These are phyloP conservation scores for Tenebrio molitor DNA, from an alignment of 1,140 invertebrate genomes.

Conservation along the genomic window DNA sequence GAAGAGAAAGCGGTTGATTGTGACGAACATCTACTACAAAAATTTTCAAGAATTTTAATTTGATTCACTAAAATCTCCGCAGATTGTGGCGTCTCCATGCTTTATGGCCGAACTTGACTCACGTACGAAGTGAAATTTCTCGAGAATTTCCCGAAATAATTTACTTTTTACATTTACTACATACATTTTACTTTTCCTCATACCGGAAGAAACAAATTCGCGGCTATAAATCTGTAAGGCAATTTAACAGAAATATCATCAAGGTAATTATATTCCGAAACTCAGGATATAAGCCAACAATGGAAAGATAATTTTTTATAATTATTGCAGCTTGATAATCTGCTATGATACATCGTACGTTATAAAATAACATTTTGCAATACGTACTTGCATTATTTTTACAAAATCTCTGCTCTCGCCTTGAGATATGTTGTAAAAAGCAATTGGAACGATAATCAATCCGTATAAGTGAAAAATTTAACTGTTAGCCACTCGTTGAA, in stretches of 20 bases:
- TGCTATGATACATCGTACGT: slow-evolving; percentile 29
- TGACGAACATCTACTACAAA: neutral
- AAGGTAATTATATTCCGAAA: slow-evolving; percentile 42
- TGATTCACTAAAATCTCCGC: slow-evolving; percentile 6
- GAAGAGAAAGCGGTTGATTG: slow-evolving; percentile 26
- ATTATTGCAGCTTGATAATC: slow-evolving; percentile 38
- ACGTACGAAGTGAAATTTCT: slow-evolving; percentile 10
- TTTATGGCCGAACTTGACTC: slow-evolving; percentile 11
- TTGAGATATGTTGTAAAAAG: slow-evolving; percentile 7
- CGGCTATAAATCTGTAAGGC: slow-evolving; percentile 3
- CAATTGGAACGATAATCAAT: slow-evolving; percentile 28
- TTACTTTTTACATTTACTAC: neutral
- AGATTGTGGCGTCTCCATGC: neutral
- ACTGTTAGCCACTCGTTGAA: too few species aligned
- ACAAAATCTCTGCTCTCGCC: slow-evolving; percentile 8
- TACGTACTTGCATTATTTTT: slow-evolving; percentile 34
- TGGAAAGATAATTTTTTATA: slow-evolving; percentile 43
- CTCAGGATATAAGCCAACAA: slow-evolving; percentile 43
- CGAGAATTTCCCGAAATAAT: slow-evolving; percentile 2
- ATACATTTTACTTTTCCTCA: slow-evolving; percentile 16
- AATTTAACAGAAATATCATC: slow-evolving; percentile 28
- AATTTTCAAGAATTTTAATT: slow-evolving; percentile 5
- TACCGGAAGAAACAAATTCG: slow-evolving; percentile 37
- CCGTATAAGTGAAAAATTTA: slow-evolving; percentile 22
- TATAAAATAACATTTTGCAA: slow-evolving; percentile 36